These are phyloP conservation scores for Chrysopilus asiliformis DNA, from an alignment of 2,888 invertebrate genomes.

Conservation along the genomic window DNA sequence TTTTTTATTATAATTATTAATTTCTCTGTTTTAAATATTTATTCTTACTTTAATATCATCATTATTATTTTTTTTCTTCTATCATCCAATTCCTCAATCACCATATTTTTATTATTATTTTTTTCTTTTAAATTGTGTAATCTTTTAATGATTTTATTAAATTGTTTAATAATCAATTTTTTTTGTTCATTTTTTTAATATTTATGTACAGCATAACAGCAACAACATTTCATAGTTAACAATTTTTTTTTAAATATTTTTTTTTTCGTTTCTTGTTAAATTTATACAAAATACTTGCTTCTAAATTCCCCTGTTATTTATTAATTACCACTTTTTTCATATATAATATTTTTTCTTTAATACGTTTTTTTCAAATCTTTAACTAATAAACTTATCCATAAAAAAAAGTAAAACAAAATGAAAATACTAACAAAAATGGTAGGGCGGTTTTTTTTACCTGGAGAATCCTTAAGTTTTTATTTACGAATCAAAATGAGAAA, in stretches of 20 bases:
- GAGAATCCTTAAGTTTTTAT: too few relatives aligned
- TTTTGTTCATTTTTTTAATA: not conserved
- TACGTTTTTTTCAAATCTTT: constrained; percentile 5
- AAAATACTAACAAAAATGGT: too few relatives aligned
- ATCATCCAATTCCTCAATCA: too few relatives aligned
- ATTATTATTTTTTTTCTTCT: too few relatives aligned
- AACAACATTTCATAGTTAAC: constrained; percentile 9
- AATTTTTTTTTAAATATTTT: constrained; percentile 4
- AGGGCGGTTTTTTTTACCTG: too few relatives aligned
- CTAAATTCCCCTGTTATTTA: constrained; percentile 13
- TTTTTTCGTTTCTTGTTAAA: constrained; percentile 9
- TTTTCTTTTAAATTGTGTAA: not conserved
- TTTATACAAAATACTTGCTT: constrained; percentile 10
- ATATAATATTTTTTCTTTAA: constrained; percentile 2
- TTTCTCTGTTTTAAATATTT: too few relatives aligned
- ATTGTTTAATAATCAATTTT: not conserved
- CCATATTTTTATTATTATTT: not conserved
- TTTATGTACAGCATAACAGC: constrained; percentile 9
- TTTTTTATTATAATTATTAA: too few relatives aligned
- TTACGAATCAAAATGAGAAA: too few relatives aligned
- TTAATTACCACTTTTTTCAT: constrained; percentile 6
- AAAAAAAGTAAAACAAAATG: too few relatives aligned
- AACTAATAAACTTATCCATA: too few relatives aligned
- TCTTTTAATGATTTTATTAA: not conserved
- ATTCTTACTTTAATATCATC: too few relatives aligned